Percentiles rank a stretch among this genome's conserved stretches.
Conservation (phyloP, 2,113 vertebrate genomes). For the western clawed frog (Xenopus tropicalis) region UCB_Xtro_10.0 CM004448.2:105473001-105473500, state of each 20-base stretch:
- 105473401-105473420: slow-evolving; percentile 24
- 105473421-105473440: no score
- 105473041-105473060: no score
- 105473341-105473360: slow-evolving; percentile 22
- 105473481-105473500: background rate
- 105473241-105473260: slow-evolving; percentile 11
- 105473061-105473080: no score
- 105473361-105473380: slow-evolving; percentile 43
- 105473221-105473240: slow-evolving; percentile 4
- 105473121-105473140: no score
- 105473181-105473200: background rate
- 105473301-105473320: slow-evolving; percentile 29
- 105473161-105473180: background rate
- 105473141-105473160: slow-evolving; percentile 7
- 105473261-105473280: slow-evolving; percentile 19
- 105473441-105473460: background rate
- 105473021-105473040: no score
- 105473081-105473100: no score
- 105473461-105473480: background rate
- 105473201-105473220: background rate
- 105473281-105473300: slow-evolving; percentile 38
- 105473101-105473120: no score
- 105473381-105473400: slow-evolving; percentile 25
- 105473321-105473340: slow-evolving; percentile 33
- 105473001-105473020: no score